Base-by-base conservation (phyloP, 2,888 invertebrate species). In the Margaritifera margaritifera region DNA sequence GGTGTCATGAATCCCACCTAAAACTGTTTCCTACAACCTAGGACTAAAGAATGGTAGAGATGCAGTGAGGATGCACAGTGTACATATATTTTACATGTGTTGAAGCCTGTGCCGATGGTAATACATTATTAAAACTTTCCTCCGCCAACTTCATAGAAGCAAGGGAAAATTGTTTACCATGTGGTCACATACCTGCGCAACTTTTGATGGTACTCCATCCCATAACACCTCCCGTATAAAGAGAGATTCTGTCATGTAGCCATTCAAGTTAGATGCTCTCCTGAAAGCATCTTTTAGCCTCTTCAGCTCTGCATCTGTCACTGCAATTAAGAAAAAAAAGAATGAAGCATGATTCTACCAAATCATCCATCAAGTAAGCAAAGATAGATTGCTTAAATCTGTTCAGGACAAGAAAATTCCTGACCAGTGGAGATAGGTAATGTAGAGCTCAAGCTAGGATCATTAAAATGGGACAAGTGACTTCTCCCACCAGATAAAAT, bases 211-310 rank as follows among this genome's bases (percentile, higher is more conserved):
- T 27, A 96, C 95, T 64, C 95, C 94, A 89, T 96, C 96, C 82
- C 96, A 95, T 71, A 96, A 91, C 65, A 96, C 96, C 90, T 96
- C 95, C 87, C 94, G 93, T 67, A 94, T 93, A 90, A 97, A 96
- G 58, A 94, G 93, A 85, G 93, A 93, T 84, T 94, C 93, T 84
- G 94, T 93, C 85, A 90, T 90, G 64, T 84, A 81, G 31, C 93
- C 93, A 86, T 92, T 93, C 72, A 93, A 91, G 72, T 94, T 94
- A 67, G 95, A 94, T 81, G 94, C 93, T 87, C 95, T 92, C 88
- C 95, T 95, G 90, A 96, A 96, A 62, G 96, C 95, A 90, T 96
- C 96, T 87, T 94, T 94, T 71, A 96, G 93, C 81, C 96, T 92
- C 89, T 94, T 94, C 84, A 94, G 92, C 90, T 96, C 96, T 79